A percentile compares a stretch with the other conserved stretches of the same genome.
These are phyloP conservation scores for Labia minor DNA, from an alignment of 2,888 invertebrate species.

Conservation along the genomic window DNA sequence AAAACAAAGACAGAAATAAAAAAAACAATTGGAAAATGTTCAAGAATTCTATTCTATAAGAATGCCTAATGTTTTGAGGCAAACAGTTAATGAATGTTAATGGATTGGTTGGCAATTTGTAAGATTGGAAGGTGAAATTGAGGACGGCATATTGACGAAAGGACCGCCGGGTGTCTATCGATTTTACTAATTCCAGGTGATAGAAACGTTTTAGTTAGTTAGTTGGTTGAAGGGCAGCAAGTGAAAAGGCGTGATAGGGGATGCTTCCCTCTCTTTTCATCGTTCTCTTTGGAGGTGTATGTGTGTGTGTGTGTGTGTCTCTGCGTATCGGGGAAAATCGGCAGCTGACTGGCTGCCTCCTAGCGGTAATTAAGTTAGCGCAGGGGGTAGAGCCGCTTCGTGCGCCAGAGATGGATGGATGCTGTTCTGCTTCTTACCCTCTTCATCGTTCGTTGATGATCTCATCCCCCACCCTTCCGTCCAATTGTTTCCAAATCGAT, in stretches of 20 bases:
- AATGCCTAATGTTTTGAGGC: no score
- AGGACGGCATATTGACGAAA: no score
- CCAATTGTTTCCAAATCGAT: not conserved
- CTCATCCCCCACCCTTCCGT: not conserved
- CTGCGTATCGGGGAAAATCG: not conserved
- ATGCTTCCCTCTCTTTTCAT: not conserved
- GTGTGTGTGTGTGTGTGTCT: not conserved
- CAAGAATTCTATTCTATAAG: no score
- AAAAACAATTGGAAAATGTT: no score
- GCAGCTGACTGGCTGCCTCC: constrained; percentile 17
- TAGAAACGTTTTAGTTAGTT: not conserved
- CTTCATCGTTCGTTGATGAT: not conserved
- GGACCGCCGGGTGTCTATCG: no score
- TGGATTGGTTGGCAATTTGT: no score
- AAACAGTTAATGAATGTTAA: no score
- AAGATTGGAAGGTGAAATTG: no score
- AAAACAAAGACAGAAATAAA: no score
- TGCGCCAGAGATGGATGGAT: not conserved
- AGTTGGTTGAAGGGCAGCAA: constrained; percentile 8
- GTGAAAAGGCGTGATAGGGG: constrained; percentile 8
- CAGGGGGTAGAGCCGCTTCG: not conserved
- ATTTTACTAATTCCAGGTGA: not conserved
- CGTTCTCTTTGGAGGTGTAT: no score
- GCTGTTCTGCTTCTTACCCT: not conserved
- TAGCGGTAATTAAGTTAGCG: constrained; percentile 25